These are phyloP conservation scores for Athripsodes cinereus DNA, from an alignment of 2,888 invertebrate species.

Conservation along the genomic window DNA sequence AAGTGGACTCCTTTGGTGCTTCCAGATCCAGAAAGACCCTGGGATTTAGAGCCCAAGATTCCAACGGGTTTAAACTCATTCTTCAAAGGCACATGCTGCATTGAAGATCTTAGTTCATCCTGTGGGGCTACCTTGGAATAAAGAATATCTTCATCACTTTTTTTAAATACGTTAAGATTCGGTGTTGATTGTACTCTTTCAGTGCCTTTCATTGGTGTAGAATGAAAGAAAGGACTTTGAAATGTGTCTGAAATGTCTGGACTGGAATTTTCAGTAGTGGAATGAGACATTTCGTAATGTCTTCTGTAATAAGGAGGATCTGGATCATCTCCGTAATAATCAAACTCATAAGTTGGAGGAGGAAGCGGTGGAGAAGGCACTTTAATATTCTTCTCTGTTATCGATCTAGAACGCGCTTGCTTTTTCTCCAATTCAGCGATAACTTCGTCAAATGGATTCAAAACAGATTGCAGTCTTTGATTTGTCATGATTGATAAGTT, in stretches of 20 bases:
- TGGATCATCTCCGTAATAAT: constrained; percentile 24
- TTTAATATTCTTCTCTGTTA: constrained; percentile 3
- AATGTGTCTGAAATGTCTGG: constrained; percentile 26
- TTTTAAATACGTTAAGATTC: constrained; percentile 46
- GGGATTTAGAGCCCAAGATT: constrained; percentile 28
- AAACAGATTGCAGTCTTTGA: constrained; percentile 41
- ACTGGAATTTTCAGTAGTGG: constrained; percentile 27
- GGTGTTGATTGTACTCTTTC: constrained; percentile 53
- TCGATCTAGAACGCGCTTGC: constrained; percentile 39
- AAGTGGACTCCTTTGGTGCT: constrained; percentile 67
- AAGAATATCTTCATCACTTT: constrained; percentile 11
- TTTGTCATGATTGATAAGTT: constrained; percentile 53
- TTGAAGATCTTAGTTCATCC: constrained; percentile 51
- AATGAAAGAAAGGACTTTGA: constrained; percentile 31
- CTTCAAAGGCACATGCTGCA: constrained; percentile 56
- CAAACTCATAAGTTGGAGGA: constrained; percentile 27
- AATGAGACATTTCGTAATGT: constrained; percentile 25
- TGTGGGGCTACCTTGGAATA: constrained; percentile 31
- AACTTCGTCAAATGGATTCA: constrained; percentile 50
- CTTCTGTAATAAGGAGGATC: constrained; percentile 26
- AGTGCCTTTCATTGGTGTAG: constrained; percentile 33
- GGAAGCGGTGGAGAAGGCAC: constrained; percentile 1
- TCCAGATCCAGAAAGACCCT: constrained; percentile 42
- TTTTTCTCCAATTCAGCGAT: constrained; percentile 44
- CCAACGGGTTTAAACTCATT: constrained; percentile 35